Evolutionary conservation across 2,797 vertebrate genomes (phyloP), one percentile per base, ranked within the genome.

Genomic region (Apogon hyalosoma): DNA sequence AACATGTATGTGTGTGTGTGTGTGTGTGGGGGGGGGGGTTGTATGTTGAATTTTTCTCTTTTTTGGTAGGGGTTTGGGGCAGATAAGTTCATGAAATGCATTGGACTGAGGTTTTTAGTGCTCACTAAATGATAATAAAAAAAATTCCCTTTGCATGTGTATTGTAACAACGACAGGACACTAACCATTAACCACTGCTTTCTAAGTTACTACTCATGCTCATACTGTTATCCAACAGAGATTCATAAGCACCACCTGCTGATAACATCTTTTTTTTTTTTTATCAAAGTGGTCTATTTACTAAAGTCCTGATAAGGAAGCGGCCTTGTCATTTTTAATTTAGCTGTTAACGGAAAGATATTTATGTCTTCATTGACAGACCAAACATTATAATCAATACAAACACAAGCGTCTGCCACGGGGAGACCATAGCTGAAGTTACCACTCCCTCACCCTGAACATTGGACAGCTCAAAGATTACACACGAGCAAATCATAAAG

Each of bases 381-480:
- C 38, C 38, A 51, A 64, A 72, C 63, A 67, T 50, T 10, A 40
- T 19, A 57, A 43, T 79, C 53, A 69, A n/a, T 54, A 13, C 7
- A 73, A 77, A 75, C 39, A 67, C n/a, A 67, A 63, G 11, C 5
- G 48, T 42, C 9, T 4, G 6, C 21, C 13, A 45, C 6, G 43
- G 13, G 18, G 2, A 47, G 63, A 45, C 36, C 19, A 4, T 1
- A 24, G 39, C 11, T 4, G 13, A 36, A 41, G 33, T 36, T 36
- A 10, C 33, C 33, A 36, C 33, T 36, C 74, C 75, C 74, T 85
- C 74, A 75, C 80, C 86, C 82, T 91, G 92, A 86, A 92, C 91
- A 82, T 92, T 92, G 91, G 65, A 87, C 88, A 21, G 60, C 48
- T 57, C 65, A 15, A 36, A 89, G 90, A 90, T 90, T 86, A 90